phyloP scores from a whole-genome alignment of 2,797 vertebrate species.

The Semotilus atromaculatus region DNA sequence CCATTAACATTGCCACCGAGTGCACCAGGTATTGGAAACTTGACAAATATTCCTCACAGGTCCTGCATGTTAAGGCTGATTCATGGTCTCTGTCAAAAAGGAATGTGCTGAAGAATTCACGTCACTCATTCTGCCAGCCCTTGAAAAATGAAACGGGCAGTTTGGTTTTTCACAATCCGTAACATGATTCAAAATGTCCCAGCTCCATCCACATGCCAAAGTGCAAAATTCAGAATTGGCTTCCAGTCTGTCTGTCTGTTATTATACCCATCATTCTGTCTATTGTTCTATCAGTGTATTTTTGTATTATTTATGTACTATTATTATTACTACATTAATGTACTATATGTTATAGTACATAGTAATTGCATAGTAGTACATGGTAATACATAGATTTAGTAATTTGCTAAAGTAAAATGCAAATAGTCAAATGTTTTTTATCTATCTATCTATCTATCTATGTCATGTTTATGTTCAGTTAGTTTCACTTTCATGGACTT shows the following conservation, averaged over 20 bases:
- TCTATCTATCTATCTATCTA: too few species aligned
- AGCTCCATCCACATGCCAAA: not conserved
- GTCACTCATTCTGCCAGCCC: slow-evolving; percentile 16
- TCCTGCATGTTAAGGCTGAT: slow-evolving; percentile 35
- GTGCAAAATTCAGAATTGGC: not conserved
- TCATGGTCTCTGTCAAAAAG: slow-evolving; percentile 33
- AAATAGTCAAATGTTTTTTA: too few species aligned
- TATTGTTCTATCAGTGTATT: not conserved
- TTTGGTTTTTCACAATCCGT: not conserved
- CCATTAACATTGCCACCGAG: slow-evolving; percentile 29
- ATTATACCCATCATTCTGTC: not conserved
- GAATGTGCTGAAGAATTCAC: slow-evolving; percentile 37
- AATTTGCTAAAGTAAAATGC: too few species aligned
- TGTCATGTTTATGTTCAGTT: too few species aligned
- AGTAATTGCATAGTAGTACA: not conserved
- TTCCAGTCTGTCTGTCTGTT: not conserved
- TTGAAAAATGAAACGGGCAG: slow-evolving; percentile 23
- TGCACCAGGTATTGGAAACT: slow-evolving; percentile 28
- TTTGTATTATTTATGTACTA: not conserved
- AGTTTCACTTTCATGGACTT: too few species aligned
- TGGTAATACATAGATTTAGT: too few species aligned
- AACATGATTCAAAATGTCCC: slow-evolving; percentile 1
- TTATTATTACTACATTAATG: not conserved
- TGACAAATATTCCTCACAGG: slow-evolving; percentile 38
- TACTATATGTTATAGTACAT: not conserved